Percentiles rank a stretch among this genome's conserved stretches.
Conservation (phyloP, 2,113 vertebrate genomes). For the Carassius auratus region DNA sequence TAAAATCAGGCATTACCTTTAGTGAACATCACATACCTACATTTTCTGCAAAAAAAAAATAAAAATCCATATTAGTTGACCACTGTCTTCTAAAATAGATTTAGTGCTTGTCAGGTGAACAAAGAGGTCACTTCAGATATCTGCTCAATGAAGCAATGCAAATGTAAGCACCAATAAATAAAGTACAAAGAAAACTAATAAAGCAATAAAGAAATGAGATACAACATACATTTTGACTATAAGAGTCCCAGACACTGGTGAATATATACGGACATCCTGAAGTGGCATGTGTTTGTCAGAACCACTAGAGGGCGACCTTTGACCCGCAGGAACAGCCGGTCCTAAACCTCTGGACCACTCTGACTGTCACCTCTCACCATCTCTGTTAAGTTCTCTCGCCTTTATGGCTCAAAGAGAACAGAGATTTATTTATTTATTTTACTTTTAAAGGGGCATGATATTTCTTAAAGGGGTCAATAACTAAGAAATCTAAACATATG, state of each 20-base stretch:
- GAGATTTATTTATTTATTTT: too few species aligned
- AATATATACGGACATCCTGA: not conserved
- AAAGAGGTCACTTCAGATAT: not conserved
- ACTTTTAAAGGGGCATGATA: too few species aligned
- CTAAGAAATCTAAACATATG: too few species aligned
- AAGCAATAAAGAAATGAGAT: not conserved
- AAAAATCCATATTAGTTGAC: too few species aligned
- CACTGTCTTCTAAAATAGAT: too few species aligned
- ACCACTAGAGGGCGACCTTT: constrained; percentile 72
- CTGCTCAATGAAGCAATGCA: constrained; percentile 4
- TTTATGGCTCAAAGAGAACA: not conserved
- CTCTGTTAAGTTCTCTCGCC: not conserved
- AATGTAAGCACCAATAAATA: not conserved
- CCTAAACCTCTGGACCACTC: not conserved
- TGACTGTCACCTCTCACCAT: not conserved
- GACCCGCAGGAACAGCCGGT: constrained; percentile 28
- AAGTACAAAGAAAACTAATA: not conserved
- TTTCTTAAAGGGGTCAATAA: too few species aligned
- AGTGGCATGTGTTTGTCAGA: not conserved
- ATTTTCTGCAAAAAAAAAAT: too few species aligned
- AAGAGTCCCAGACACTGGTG: not conserved
- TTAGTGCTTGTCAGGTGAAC: not conserved
- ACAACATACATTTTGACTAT: not conserved
- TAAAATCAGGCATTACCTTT: too few species aligned
- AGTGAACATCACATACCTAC: too few species aligned